Base-by-base conservation (phyloP, 2,113 vertebrate genomes). In the Mixornis gularis region DNA sequence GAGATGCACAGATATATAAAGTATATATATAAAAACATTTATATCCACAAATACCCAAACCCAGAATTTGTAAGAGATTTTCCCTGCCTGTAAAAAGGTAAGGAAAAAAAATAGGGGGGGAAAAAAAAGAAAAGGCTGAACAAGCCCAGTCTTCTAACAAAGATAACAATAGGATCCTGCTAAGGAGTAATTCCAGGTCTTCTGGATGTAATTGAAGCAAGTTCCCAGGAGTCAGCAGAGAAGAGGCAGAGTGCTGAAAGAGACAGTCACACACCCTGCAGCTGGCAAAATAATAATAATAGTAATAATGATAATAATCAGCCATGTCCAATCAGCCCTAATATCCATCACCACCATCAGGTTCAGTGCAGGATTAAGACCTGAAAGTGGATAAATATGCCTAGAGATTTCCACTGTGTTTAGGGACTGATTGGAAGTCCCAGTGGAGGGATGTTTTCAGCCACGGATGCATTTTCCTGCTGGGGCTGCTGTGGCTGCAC, bases 231-330 rank as follows among this genome's bases (percentile, higher is more conserved):
- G 84, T 74, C 65, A 63, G 60, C 73, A 91, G 78, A 73, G 76
- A 88, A 86, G 86, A 92, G 65, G 62, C 89, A 79, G 73, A 94
- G 73, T 20, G 52, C 80, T 74, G 89, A 62, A 86, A 71, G 64
- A 70, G 56, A n/a, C 68, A 77, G 79, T 12, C 43, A 64, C 14
- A 80, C 48, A 51, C 56, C 77, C 94, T 60, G 77, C 86, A 86
- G 86, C 91, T 48, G 84, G 86, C 72, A 81, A 92, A 94, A 94
- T 90, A 96, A 86, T 93, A 96, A 63, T 30, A 85, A 21, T 85
- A 94, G 52, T 92, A 59, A n/a, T 94, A 93, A 86, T 92, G 48
- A 53, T 94, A 93, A 86, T 94, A 94, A 92, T 93, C 89, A 95
- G 69, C 91, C 89, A 87, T 92, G 94, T 94, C 93, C 84, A 91